phyloP scores from a whole-genome alignment of 1,140 invertebrate species.

The Papilio glaucus region DNA sequence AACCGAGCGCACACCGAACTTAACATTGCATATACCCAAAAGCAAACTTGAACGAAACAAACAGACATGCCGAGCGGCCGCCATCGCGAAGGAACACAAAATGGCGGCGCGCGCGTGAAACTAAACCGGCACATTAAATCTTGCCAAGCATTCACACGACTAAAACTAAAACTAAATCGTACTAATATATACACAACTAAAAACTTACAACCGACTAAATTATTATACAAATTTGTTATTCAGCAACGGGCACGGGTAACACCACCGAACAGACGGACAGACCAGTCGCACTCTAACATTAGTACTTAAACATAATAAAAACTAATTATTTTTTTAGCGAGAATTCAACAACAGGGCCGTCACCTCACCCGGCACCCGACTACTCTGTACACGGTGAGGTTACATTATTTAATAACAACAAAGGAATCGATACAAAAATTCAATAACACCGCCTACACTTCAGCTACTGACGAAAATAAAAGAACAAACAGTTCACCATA shows the following conservation, averaged over 20 bases:
- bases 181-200: neutral
- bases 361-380: too few relatives aligned
- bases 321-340: constrained; percentile 6
- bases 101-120: too few relatives aligned
- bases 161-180: neutral
- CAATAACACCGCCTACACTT: neutral
- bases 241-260: neutral
- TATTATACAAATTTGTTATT: constrained; percentile 2
- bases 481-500: neutral
- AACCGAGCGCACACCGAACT: neutral
- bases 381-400: too few relatives aligned
- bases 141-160: neutral
- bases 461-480: neutral
- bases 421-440: too few relatives aligned
- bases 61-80: neutral
- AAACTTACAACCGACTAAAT: neutral
- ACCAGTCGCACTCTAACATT: neutral
- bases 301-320: neutral
- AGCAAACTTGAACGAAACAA: constrained; percentile 5
- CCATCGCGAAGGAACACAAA: neutral
- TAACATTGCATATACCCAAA: constrained; percentile 1
- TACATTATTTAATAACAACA: too few relatives aligned
- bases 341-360: constrained; percentile 9
- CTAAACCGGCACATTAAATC: neutral
- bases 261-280: neutral